A percentile compares a stretch with the other conserved stretches of the same genome.
Conservation (phyloP, 2,113 vertebrate species). For the Chamaea fasciata region DNA sequence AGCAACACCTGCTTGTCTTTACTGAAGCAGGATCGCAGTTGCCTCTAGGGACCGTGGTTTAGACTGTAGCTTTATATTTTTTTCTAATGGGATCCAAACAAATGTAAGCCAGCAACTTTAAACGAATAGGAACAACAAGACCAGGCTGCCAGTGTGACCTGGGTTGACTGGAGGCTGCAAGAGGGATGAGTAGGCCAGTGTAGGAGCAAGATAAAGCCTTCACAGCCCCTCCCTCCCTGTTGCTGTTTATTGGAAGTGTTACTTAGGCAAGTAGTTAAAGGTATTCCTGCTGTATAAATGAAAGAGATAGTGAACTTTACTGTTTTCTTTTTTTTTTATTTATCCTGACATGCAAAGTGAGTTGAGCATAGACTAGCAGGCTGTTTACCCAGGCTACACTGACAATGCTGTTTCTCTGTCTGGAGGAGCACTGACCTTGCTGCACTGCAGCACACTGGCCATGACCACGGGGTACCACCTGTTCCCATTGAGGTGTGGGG, state of each 20-base stretch:
- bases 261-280: background rate
- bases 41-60: background rate
- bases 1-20: background rate
- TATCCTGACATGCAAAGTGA: background rate
- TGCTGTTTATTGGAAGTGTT: background rate
- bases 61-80: background rate
- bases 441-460: background rate
- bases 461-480: accelerated
- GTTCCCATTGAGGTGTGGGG: accelerated
- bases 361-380: background rate
- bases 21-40: background rate
- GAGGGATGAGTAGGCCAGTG: accelerated
- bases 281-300: background rate
- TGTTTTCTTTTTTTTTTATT: background rate
- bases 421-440: background rate
- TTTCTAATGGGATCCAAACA: background rate
- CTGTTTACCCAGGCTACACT: background rate
- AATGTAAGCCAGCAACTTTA: background rate
- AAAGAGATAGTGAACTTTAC: background rate
- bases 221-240: background rate
- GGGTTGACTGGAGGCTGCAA: background rate
- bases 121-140: background rate
- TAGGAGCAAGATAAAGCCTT: background rate
- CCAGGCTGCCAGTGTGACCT: background rate
- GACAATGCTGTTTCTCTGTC: background rate